Evolutionary conservation across 92 coral and sea anemone species (phyloP).

Genomic region (Epizoanthus fatuus): DNA sequence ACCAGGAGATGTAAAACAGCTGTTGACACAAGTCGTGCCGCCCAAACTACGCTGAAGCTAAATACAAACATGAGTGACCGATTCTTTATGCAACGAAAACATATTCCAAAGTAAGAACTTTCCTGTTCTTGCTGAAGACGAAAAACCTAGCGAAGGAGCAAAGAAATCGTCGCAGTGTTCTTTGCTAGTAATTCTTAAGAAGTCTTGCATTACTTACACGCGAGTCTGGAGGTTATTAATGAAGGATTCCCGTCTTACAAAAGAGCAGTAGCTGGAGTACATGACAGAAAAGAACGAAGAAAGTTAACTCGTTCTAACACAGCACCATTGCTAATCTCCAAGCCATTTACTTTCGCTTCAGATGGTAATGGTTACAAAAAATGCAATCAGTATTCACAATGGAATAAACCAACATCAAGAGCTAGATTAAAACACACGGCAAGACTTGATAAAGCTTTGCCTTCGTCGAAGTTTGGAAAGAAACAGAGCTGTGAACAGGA

Average conservation of each 20-base stretch:
- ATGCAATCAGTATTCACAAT: background rate
- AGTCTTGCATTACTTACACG: background rate
- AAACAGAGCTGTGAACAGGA: background rate
- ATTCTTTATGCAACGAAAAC: no score
- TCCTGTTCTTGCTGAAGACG: background rate
- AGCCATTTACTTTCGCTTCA: background rate
- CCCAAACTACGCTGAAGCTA: no score
- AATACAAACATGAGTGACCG: no score
- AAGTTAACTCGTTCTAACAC: background rate
- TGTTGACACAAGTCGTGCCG: no score
- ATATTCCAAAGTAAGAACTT: background rate
- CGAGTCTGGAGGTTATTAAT: conserved; percentile 7
- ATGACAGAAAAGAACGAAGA: background rate
- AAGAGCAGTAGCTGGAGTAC: background rate
- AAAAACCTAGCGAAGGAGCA: background rate
- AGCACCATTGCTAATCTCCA: background rate
- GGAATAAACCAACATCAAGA: background rate
- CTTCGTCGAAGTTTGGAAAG: background rate
- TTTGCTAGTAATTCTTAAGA: background rate
- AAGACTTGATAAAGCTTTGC: background rate
- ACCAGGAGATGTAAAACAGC: no score
- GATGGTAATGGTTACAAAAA: background rate
- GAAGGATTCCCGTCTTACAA: background rate
- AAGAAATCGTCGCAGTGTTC: no score
- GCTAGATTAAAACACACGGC: background rate